A percentile compares a stretch with the other conserved stretches of the same genome.
Conservation (phyloP, 64 coral and sea anemone species). For the Porites lutea region DNA sequence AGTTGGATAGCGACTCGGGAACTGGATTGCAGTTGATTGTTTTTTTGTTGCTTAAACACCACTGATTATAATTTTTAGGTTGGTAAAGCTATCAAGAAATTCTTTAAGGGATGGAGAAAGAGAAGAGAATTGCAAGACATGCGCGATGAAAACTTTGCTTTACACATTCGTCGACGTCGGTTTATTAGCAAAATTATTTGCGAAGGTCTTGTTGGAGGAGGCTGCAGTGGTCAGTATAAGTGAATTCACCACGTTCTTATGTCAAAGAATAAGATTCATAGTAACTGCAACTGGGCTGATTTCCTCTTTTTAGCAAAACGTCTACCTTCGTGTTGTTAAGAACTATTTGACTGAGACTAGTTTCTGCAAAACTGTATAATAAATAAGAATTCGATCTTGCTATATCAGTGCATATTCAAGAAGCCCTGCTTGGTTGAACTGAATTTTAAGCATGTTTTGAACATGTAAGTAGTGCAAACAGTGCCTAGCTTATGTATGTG, state of each 20-base stretch:
- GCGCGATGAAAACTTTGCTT: slow-evolving; percentile 88
- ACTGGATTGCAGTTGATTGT: background rate
- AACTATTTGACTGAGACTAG: no score
- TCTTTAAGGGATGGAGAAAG: slow-evolving; percentile 91
- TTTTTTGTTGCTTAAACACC: background rate
- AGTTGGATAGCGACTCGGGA: no score
- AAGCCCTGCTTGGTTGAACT: no score
- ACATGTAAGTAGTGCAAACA: no score
- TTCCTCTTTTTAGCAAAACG: no score
- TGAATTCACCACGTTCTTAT: background rate
- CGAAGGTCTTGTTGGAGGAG: slow-evolving; percentile 93
- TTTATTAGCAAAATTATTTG: slow-evolving; percentile 97
- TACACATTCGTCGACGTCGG: slow-evolving; percentile 88
- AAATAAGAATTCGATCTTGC: no score
- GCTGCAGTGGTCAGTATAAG: slow-evolving; percentile 75
- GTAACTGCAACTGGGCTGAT: no score
- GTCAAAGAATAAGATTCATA: background rate
- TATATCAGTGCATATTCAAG: no score
- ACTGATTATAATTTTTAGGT: slow-evolving; percentile 45
- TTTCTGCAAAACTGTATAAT: no score
- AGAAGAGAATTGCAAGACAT: slow-evolving; percentile 81
- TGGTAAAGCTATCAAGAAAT: slow-evolving; percentile 97
- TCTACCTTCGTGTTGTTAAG: no score
- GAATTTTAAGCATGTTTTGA: no score
- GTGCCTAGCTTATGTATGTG: no score